Evolutionary conservation across 2,113 vertebrate genomes (phyloP).

Genomic region (Vidua macroura): DNA sequence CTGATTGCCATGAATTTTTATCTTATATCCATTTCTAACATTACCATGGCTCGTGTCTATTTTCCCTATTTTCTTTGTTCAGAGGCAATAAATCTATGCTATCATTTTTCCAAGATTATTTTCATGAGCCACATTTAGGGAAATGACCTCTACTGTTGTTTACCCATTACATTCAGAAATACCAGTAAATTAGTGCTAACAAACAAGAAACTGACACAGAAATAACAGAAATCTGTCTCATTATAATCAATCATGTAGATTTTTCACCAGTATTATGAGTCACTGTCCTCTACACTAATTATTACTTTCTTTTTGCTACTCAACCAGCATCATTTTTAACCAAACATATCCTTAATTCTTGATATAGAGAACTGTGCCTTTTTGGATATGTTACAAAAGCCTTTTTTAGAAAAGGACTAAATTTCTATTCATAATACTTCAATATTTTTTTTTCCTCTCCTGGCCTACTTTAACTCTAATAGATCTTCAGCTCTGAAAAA

Average conservation of each 20-base stretch:
- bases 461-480: background rate
- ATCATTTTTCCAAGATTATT: background rate
- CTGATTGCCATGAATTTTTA: background rate
- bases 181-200: background rate
- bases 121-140: background rate
- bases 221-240: background rate
- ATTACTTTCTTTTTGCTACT: background rate
- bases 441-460: background rate
- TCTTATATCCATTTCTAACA: background rate
- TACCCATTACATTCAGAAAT: constrained; percentile 13
- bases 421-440: background rate
- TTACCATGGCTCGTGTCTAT: background rate
- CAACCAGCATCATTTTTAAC: background rate
- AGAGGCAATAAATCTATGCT: background rate
- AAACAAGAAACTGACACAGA: background rate
- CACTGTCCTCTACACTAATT: background rate
- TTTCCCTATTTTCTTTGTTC: background rate
- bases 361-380: background rate
- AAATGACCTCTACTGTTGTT: constrained; percentile 25
- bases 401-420: background rate
- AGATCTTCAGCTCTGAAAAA: background rate
- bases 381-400: background rate
- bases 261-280: constrained; percentile 27
- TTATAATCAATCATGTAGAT: constrained; percentile 15
- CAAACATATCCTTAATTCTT: background rate